Conservation (phyloP, 2,888 invertebrate species). For the Nephrocerus scutellatus region DNA sequence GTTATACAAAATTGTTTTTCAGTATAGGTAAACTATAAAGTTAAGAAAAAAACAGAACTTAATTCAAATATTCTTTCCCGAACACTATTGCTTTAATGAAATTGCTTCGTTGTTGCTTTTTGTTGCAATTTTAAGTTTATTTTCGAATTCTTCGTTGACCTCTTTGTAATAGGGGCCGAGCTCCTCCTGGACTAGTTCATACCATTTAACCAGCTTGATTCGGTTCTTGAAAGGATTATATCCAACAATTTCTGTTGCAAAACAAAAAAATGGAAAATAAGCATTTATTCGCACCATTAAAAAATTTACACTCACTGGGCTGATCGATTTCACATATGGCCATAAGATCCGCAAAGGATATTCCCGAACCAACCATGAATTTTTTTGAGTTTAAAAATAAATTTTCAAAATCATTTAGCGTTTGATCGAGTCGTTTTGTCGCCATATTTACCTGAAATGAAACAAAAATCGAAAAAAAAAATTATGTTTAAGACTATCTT, state of each 20-base stretch:
- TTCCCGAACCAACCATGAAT: constrained; percentile 55
- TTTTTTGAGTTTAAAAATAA: constrained; percentile 48
- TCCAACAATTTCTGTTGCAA: constrained; percentile 56
- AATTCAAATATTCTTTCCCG: no score
- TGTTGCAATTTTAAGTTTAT: constrained; percentile 31
- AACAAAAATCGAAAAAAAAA: constrained; percentile 1
- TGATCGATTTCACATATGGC: constrained; percentile 73
- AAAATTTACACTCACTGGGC: constrained; percentile 54
- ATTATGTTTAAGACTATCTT: no score
- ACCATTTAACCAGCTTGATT: constrained; percentile 57
- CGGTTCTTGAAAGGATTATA: constrained; percentile 56
- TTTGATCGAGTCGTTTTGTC: constrained; percentile 50
- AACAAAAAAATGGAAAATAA: constrained; percentile 6
- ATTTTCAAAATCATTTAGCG: constrained; percentile 54
- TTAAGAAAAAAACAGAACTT: no score
- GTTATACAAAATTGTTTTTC: no score
- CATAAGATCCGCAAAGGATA: constrained; percentile 66
- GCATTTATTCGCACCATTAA: no score
- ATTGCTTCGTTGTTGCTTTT: constrained; percentile 30
- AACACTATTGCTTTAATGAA: constrained; percentile 34
- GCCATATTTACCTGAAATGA: constrained; percentile 32
- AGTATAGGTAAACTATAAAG: no score
- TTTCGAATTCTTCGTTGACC: constrained; percentile 46
- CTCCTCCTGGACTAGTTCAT: constrained; percentile 55
- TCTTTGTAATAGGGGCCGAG: constrained; percentile 61